Evolutionary conservation across 2,797 vertebrate species (phyloP), one percentile per base, ranked within the genome.

Genomic region (Apogon talboti): DNA sequence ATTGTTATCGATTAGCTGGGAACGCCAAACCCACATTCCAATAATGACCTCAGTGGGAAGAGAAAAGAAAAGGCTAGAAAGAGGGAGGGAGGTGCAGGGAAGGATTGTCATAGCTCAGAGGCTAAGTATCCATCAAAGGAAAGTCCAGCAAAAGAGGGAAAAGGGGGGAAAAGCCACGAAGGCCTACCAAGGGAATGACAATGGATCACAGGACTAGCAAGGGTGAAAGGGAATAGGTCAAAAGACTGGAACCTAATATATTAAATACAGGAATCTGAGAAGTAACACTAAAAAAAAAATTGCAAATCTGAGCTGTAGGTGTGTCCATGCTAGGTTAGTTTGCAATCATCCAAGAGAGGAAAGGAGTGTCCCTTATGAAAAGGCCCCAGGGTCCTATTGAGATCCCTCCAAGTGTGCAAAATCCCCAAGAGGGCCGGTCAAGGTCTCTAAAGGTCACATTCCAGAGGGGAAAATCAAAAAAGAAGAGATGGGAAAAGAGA

Each of bases 361-460:
- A 50, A 71, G 62, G 46, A 78, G 78, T 46, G 68, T 61, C 66
- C 56, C 76, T 71, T 58, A 75, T 89, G 82, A 90, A 92, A 91
- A 78, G 86, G 66, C 66, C 82, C 82, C 45, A 10, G 63, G 83
- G 73, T 16, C 79, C 90, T 62, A 93, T 94, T 93, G 82, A 93
- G 87, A 91, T 35, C 85, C 87, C 81, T 75, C 88, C 89, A 92
- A 91, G 91, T 93, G 92, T 93, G 92, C 77, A 89, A 92, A 92
- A 93, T 89, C 90, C 87, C 80, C 60, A 62, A 87, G 85, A 85
- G 83, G 91, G 81, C 85, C 78, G 55, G 87, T 91, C 90, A 90
- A 92, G 90, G 87, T 91, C 89, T 82, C 67, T 66, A 91, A 48
- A 82, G 94, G 92, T 93, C 93, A 93, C 86, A 95, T 94, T 94